Base-by-base conservation (phyloP, 2,113 vertebrate species). In the Pelmatolapia mariae region DNA sequence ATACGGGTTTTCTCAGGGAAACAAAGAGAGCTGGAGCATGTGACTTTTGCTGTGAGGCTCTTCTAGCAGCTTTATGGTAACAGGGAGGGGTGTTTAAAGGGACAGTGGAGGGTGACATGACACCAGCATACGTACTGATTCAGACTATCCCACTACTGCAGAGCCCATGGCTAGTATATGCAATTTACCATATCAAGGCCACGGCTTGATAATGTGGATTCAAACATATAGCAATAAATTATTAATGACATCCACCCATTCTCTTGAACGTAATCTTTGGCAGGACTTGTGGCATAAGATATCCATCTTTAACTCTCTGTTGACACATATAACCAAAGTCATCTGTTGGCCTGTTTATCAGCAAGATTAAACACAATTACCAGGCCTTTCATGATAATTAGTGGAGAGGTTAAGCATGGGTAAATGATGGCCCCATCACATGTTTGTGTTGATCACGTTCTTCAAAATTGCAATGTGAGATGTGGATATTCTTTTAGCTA, bases 11-110 rank as follows among this genome's bases (percentile, higher is more conserved):
- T 87, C 78, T 85, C 79, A 87, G 66, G 81, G 81, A 90, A 91
- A 95, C 94, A 95, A 96, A 95, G 93, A 71, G 86, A 92, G 79
- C 66, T 10, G 26, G 93, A 95, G 85, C 95, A 95, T 95, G 95
- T 96, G 96, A 97, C 93, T 95, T 97, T 97, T 95, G 57, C 40
- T 33, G 29, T 89, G 93, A 86, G 83, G 82, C 86, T 87, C 89
- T 95, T 91, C 87, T 95, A 89, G 53, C n/a, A 84, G 68, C 47
- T 87, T 93, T 96, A 96, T 92, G 96, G 96, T 95, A 96, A 91
- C 78, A 12, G 45, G 84, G 80, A 45, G 90, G 87, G 89, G 91
- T 82, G 61, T 92, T 95, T 95, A 95, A 95, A 95, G 94, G 91
- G 93, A 90, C 87, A 93, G 94, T 45, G 13, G 73, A 61, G 66